phyloP scores from a whole-genome alignment of 2,113 vertebrate genomes.

The Dissostichus mawsoni region DNA sequence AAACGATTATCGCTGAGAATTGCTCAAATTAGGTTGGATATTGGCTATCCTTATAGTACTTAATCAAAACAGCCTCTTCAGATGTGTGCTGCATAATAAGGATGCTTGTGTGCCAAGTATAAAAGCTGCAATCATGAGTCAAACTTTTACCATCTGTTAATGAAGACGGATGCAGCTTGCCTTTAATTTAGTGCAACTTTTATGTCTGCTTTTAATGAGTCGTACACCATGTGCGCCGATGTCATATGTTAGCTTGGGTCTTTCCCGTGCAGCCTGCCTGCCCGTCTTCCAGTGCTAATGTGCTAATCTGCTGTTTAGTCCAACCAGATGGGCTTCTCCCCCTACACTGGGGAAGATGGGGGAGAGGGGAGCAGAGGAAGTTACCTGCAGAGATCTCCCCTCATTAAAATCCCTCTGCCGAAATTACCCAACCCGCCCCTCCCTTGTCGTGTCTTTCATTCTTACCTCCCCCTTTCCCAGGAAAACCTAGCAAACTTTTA shows the following conservation, averaged over 20 bases:
- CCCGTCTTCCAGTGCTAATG: conserved; percentile 89
- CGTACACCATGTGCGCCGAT: conserved; percentile 65
- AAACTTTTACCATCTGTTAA: conserved; percentile 77
- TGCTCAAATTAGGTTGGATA: not conserved
- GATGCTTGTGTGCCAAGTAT: conserved; percentile 28
- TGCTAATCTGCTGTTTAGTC: conserved; percentile 97
- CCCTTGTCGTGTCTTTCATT: conserved; percentile 17
- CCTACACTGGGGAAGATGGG: conserved; percentile 33
- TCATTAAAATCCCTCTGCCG: conserved; percentile 74
- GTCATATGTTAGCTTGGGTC: conserved; percentile 59
- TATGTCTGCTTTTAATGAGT: conserved; percentile 77
- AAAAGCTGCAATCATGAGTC: conserved; percentile 61
- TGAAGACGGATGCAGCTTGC: conserved; percentile 67
- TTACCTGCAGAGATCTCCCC: conserved; percentile 90
- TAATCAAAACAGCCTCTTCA: conserved; percentile 9
- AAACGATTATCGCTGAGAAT: not conserved
- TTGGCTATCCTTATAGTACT: not conserved
- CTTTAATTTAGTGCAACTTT: conserved; percentile 79
- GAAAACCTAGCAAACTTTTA: conserved; percentile 42
- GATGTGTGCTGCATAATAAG: conserved; percentile 18
- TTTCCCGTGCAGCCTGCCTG: conserved; percentile 64
- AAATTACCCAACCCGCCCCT: conserved; percentile 62
- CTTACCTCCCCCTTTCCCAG: conserved; percentile 32
- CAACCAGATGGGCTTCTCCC: conserved; percentile 89
- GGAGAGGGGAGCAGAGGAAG: conserved; percentile 75